Conservation (phyloP, 2,113 vertebrate species). For the Eupsittula cactorum region DNA sequence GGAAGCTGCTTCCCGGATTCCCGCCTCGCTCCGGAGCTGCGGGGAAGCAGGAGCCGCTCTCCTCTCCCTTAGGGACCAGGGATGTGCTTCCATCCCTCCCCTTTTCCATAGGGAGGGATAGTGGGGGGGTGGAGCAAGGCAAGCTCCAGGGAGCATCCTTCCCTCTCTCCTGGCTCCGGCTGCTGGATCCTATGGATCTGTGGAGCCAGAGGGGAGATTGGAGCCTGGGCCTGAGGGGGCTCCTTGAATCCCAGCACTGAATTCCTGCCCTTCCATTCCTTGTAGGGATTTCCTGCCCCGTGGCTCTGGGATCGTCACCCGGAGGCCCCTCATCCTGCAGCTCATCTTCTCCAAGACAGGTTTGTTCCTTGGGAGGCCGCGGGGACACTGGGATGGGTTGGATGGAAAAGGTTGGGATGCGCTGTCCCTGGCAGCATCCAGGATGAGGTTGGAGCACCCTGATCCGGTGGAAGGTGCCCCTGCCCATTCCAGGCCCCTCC, state of each 20-base stretch:
- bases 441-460: no score
- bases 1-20: not conserved
- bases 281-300: constrained; percentile 95
- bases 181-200: not conserved
- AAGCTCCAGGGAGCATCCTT: not conserved
- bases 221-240: not conserved
- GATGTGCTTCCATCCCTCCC: not conserved
- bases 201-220: not conserved
- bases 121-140: fast-evolving
- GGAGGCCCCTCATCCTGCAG: constrained; percentile 94
- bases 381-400: not conserved
- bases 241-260: not conserved
- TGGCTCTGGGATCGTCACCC: constrained; percentile 94
- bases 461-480: no score
- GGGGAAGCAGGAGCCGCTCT: not conserved
- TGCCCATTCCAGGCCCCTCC: not conserved
- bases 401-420: not conserved
- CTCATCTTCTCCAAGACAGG: constrained; percentile 93
- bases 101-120: not conserved
- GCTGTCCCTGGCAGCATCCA: no score
- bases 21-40: not conserved
- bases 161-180: not conserved
- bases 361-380: not conserved
- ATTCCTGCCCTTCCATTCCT: not conserved
- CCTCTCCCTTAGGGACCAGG: no score